A percentile compares a stretch with the other conserved stretches of the same genome.
These are phyloP conservation scores for Eueremaeus valkanovi DNA, from an alignment of 2,888 invertebrate species.

Conservation along the genomic window DNA sequence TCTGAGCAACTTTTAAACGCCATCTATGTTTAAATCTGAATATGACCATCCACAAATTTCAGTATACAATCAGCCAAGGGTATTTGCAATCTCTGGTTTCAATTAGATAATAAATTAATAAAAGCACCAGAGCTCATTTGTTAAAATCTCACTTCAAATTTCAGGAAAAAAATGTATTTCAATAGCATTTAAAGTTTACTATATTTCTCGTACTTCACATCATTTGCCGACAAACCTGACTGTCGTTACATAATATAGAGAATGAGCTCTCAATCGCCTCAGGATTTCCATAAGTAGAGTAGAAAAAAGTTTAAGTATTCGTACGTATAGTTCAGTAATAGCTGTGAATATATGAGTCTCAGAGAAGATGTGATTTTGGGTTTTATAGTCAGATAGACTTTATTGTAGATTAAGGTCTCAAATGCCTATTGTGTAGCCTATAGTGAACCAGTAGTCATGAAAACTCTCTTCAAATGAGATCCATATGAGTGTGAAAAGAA, in stretches of 20 bases:
- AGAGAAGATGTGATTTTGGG: not conserved
- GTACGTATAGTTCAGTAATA: not conserved
- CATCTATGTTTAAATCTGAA: no score
- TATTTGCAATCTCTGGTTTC: no score
- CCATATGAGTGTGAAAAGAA: constrained; percentile 3
- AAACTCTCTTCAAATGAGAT: not conserved
- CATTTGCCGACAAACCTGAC: not conserved
- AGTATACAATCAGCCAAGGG: no score
- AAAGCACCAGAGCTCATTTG: no score
- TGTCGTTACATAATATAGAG: not conserved
- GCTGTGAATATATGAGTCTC: constrained; percentile 1
- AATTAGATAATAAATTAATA: no score
- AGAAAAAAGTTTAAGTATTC: not conserved
- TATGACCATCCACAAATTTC: no score
- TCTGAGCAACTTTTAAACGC: no score
- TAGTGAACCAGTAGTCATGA: not conserved
- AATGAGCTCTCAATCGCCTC: not conserved
- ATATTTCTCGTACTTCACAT: not conserved
- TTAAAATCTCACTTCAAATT: no score
- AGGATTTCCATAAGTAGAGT: not conserved
- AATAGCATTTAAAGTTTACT: not conserved
- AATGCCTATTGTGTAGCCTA: not conserved
- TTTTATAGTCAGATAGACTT: constrained; percentile 26
- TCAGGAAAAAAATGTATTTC: no score
- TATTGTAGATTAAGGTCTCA: constrained; percentile 9